Conservation (phyloP, 2,888 invertebrate genomes). For the Crocallis elinguaria region DNA sequence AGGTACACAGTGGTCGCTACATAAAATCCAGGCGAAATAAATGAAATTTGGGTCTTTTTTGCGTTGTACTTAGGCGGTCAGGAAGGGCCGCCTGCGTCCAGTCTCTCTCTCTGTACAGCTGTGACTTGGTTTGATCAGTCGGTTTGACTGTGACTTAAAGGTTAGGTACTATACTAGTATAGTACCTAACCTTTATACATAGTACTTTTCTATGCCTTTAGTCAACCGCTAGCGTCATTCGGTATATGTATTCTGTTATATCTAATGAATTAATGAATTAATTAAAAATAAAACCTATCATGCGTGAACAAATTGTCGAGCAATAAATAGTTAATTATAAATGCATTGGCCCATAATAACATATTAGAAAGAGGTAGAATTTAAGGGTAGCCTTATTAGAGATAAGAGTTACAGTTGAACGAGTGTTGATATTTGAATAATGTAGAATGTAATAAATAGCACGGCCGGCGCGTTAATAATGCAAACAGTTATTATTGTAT, state of each 20-base stretch:
- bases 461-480: conserved; percentile 78
- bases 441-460: conserved; percentile 65
- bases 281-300: conserved; percentile 13
- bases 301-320: conserved; percentile 41
- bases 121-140: too few species aligned
- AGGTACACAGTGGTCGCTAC: too few species aligned
- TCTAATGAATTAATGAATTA: too few species aligned
- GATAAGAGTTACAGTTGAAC: conserved; percentile 70
- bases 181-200: too few species aligned
- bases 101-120: too few species aligned
- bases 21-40: too few species aligned
- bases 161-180: too few species aligned
- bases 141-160: too few species aligned
- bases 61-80: too few species aligned
- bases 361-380: conserved; percentile 68
- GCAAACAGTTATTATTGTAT: conserved; percentile 67
- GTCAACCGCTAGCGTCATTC: conserved; percentile 6
- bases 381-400: conserved; percentile 83
- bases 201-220: too few species aligned
- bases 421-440: conserved; percentile 72
- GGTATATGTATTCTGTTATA: neutral
- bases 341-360: conserved; percentile 58
- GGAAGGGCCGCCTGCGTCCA: too few species aligned
- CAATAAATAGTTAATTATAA: conserved; percentile 56
- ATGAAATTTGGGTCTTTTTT: too few species aligned